A percentile compares a stretch with the other conserved stretches of the same genome.
Conservation (phyloP, 2,797 vertebrate genomes). For the Perodicticus potto region DNA sequence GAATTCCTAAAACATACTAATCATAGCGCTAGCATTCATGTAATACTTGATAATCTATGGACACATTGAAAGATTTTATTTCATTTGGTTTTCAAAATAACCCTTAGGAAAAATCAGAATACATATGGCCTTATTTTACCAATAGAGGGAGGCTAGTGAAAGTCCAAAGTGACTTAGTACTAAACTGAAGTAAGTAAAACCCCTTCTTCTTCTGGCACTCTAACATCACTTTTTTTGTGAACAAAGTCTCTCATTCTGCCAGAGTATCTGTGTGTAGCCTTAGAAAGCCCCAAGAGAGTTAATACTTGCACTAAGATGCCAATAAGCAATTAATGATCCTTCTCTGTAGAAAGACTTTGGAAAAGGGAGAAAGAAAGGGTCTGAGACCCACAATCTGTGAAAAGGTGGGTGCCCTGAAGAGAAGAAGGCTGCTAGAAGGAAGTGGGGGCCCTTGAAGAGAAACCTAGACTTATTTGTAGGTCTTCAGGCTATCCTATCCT, state of each 20-base stretch:
- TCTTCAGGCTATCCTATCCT: background rate
- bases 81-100: constrained; percentile 73
- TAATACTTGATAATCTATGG: constrained; percentile 53
- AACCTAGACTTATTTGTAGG: background rate
- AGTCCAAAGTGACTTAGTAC: constrained; percentile 34
- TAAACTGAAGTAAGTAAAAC: constrained; percentile 41
- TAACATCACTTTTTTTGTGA: background rate
- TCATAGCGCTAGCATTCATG: constrained; percentile 51
- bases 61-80: constrained; percentile 62
- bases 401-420: background rate
- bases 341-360: background rate
- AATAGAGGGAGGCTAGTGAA: constrained; percentile 56
- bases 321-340: constrained; percentile 9
- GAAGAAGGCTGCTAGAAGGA: background rate
- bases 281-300: constrained; percentile 2
- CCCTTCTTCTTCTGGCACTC: background rate
- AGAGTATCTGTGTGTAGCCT: background rate
- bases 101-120: constrained; percentile 58
- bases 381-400: background rate
- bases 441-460: background rate
- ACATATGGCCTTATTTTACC: constrained; percentile 40
- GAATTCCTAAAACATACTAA: constrained; percentile 67
- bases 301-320: background rate
- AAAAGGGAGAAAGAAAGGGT: background rate
- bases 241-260: background rate